Evolutionary conservation across 30 jellyfish, hydroid and myxozoan species (phyloP), one percentile per base, ranked within the genome.

Genomic region (Chironex yamaguchii): DNA sequence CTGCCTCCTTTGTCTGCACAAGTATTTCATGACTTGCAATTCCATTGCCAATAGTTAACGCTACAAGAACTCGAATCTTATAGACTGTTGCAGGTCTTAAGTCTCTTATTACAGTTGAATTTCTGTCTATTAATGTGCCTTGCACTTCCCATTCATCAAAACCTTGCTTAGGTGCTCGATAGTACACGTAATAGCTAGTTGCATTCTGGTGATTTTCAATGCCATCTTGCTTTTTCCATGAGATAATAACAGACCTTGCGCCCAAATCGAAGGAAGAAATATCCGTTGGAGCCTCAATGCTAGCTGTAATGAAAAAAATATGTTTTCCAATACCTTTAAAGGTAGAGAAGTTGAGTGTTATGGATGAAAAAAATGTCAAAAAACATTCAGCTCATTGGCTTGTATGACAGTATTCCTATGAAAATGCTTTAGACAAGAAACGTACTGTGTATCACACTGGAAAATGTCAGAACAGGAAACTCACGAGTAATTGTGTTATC

Each of bases 41-140:
- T 2, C 92, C 92, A 32, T 82, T 82, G 23, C 86, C 92, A 51
- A 33, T n/a, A 21, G 81, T n/a, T 2, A 62, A 52, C 14, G 90
- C 62, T 52, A 53, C 48, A 4, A 80, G 29, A 69, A 82, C 52
- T 22, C 92, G 71, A 0, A 82, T 51, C 12, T 49, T 69, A 27
- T 82, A 82, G 29, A 34, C 29, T 4, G 86, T 82, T 6, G 20
- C 52, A 32, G 92, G 69, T 31, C 34, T 49, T 13, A 82, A 64
- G 11, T 71, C 71, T 23, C 86, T 82, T 0, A 67, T 28, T 30
- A 29, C 70, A 30, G 52, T 67, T 0, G 63, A 67, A 3, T 34
- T 27, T 6, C 24, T 21, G 13, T 67, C 34, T 2, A 50, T 0
- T 0, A 69, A 86, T 20, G 35, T 34, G n/a, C 86, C 92, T 27